Percentiles rank a stretch among this genome's conserved stretches.
Evolutionary conservation across 2,888 invertebrate genomes (phyloP).

Genomic region (Notodonta ziczac): DNA sequence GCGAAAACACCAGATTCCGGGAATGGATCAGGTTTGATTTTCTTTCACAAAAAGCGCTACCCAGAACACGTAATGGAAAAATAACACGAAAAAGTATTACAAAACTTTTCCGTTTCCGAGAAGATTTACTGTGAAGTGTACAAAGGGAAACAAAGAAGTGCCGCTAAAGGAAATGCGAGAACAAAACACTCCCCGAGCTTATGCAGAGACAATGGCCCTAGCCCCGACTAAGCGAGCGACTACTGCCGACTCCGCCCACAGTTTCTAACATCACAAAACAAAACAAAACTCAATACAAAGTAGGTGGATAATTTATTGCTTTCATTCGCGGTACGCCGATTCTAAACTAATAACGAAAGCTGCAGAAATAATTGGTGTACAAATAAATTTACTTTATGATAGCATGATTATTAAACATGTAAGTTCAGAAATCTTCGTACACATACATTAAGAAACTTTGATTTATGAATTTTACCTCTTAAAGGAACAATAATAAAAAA

Average conservation of each 20-base stretch:
- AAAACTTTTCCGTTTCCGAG: slow-evolving; percentile 21
- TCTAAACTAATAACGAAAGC: neutral
- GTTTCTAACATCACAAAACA: slow-evolving; percentile 7
- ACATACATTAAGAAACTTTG: too few species aligned
- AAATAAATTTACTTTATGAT: slow-evolving; percentile 32
- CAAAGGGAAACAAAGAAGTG: slow-evolving; percentile 13
- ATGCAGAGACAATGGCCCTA: slow-evolving; percentile 19
- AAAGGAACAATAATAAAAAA: too few species aligned
- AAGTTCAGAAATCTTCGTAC: too few species aligned
- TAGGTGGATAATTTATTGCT: slow-evolving; percentile 9
- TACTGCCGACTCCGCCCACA: slow-evolving; percentile 7
- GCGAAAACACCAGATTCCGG: too few species aligned
- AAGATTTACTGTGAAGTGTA: slow-evolving; percentile 18
- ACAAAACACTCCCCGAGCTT: slow-evolving; percentile 13
- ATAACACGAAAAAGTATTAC: neutral
- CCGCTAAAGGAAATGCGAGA: slow-evolving; percentile 6
- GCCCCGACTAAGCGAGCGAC: slow-evolving; percentile 4
- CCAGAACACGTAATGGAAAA: too few species aligned
- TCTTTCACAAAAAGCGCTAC: too few species aligned
- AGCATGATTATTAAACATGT: too few species aligned
- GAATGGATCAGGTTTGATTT: too few species aligned
- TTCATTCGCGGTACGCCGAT: slow-evolving; percentile 1
- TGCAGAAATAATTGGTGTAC: slow-evolving; percentile 1
- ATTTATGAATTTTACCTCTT: too few species aligned
- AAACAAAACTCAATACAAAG: slow-evolving; percentile 9